phyloP scores from a whole-genome alignment of 2,113 vertebrate species.

The Aptenodytes patagonicus region DNA sequence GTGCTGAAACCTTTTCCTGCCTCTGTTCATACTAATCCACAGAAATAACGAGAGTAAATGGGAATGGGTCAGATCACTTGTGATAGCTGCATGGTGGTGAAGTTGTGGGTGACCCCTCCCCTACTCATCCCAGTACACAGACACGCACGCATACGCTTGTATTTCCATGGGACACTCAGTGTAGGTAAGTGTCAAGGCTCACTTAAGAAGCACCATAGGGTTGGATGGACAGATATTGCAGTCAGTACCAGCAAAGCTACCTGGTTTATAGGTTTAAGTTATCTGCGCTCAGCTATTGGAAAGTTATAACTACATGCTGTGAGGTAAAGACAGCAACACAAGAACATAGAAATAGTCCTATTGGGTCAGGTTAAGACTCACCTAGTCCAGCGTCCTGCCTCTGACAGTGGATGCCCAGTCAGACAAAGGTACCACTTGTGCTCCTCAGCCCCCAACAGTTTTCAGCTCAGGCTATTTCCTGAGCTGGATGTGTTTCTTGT shows the following conservation, averaged over 20 bases:
- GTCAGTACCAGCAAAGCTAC: background rate
- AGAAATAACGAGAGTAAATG: background rate
- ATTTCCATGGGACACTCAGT: background rate
- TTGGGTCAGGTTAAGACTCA: background rate
- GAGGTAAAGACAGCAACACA: background rate
- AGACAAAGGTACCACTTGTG: background rate
- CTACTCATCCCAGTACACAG: background rate
- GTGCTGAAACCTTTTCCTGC: background rate
- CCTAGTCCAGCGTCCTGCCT: background rate
- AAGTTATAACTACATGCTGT: background rate
- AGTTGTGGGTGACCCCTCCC: background rate
- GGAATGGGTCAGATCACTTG: background rate
- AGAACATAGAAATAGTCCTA: background rate
- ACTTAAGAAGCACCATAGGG: background rate
- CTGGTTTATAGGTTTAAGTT: background rate
- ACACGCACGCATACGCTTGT: accelerated
- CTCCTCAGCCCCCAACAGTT: background rate
- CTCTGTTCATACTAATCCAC: background rate
- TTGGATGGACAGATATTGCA: background rate
- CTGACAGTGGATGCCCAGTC: background rate
- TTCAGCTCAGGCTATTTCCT: background rate
- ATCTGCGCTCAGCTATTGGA: background rate
- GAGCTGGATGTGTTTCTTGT: background rate
- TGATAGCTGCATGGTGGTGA: background rate
- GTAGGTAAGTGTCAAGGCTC: background rate